phyloP scores from a whole-genome alignment of 1,140 invertebrate species.

The Diabrotica undecimpunctata region DNA sequence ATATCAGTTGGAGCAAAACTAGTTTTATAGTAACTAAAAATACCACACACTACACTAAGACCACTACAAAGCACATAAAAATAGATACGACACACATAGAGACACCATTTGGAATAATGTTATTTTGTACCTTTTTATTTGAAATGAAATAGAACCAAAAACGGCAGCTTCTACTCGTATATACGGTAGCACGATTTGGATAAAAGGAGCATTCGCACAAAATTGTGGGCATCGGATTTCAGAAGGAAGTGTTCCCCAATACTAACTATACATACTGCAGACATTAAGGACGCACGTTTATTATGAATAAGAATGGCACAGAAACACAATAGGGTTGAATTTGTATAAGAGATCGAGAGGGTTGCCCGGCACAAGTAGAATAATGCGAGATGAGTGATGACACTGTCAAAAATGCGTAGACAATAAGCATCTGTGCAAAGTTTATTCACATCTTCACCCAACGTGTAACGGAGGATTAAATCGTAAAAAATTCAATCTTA shows the following conservation, averaged over 20 bases:
- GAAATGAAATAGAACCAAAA: no score
- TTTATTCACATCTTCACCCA: conserved; percentile 8
- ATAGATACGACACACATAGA: no score
- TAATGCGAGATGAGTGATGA: conserved; percentile 33
- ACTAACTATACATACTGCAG: conserved; percentile 18
- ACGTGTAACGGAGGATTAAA: neutral
- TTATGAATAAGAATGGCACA: conserved; percentile 31
- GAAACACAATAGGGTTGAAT: conserved; percentile 31
- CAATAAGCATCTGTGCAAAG: conserved; percentile 14
- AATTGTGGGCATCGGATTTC: conserved; percentile 17
- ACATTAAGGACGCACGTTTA: conserved; percentile 20
- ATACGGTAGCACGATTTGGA: no score
- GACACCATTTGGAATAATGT: no score
- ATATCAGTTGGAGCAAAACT: no score
- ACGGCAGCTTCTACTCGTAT: no score
- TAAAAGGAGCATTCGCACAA: conserved; percentile 12
- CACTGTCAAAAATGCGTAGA: conserved; percentile 23
- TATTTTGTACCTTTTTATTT: no score
- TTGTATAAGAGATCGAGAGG: conserved; percentile 32
- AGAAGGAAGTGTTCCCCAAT: conserved; percentile 9
- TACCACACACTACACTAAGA: no score
- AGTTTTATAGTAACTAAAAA: no score
- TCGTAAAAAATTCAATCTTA: no score
- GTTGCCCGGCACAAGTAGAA: conserved; percentile 18
- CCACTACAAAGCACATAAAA: no score